phyloP scores from a whole-genome alignment of 23 tunicate species.

The Halocynthia roretzi region DNA sequence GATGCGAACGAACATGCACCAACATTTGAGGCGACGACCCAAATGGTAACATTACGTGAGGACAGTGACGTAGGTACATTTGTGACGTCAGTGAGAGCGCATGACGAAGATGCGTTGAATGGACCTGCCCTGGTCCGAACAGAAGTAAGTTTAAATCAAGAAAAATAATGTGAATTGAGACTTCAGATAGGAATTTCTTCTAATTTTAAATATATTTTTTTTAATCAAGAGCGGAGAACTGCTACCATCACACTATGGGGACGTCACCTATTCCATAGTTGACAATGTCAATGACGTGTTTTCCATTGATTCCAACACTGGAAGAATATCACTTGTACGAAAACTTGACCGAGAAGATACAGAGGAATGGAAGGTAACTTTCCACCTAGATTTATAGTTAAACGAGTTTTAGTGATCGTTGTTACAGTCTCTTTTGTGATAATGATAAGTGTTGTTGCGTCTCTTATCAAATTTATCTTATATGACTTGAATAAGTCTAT shows the following conservation, averaged over 20 bases:
- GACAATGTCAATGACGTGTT: no score
- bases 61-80: slow-evolving; percentile 41
- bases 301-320: not conserved
- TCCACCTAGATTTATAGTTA: no score
- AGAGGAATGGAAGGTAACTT: not conserved
- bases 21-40: slow-evolving; percentile 25
- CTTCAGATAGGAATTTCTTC: no score
- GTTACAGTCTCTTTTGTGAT: no score
- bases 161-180: not conserved
- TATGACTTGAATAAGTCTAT: no score
- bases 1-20: slow-evolving; percentile 70
- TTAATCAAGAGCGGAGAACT: no score
- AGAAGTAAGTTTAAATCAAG: slow-evolving; percentile 25
- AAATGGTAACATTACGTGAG: slow-evolving; percentile 28
- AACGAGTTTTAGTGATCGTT: no score
- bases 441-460: no score
- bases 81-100: slow-evolving; percentile 30
- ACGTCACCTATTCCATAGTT: no score
- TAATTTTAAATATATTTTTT: no score
- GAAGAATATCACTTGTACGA: not conserved
- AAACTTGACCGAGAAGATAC: not conserved
- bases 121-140: slow-evolving; percentile 28
- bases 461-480: no score
- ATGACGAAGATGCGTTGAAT: slow-evolving; percentile 39
- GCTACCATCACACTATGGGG: no score